Evolutionary conservation across 2,797 vertebrate genomes (phyloP), one percentile per base, ranked within the genome.

Genomic region (Sandelia bainsii): DNA sequence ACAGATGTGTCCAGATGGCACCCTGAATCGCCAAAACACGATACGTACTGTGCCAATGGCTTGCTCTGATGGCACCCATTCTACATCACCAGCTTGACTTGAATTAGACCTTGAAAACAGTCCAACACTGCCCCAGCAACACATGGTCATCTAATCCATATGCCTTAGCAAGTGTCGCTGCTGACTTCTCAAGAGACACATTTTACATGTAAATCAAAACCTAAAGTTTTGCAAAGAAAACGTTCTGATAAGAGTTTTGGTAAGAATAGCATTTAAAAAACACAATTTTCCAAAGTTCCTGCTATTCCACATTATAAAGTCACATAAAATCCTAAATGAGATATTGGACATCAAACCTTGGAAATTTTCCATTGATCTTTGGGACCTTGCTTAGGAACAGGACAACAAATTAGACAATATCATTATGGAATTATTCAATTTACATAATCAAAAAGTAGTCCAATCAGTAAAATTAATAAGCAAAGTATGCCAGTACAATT

Each of bases 1-100:
- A 72, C 80, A 79, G 77, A 63, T 73, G 72, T 50, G 49, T 80
- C 72, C 85, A 89, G 75, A 92, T 87, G 74, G 70, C 65, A 39
- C 64, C 56, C 10, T 5, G n/a, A 62, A 42, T 29, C n/a, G 3
- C 57, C 19, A 53, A 50, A 63, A 44, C 22, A 44, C 52, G 10
- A 39, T 51, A 59, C 25, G 59, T 42, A 50, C 67, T 50, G 54
- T 63, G 62, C 62, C 71, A 72, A 25, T 25, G 54, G 62, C 40
- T 50, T 56, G 40, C 37, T 62, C 68, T 66, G 44, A 61, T 56
- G 54, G 49, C 63, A 63, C 45, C 32, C 32, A 46, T 58, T 62
- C 51, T 42, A 50, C 45, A 19, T 54, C 23, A 17, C 75, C 61
- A 25, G 32, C 23, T 62, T 83, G 62, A 80, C 61, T 49, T 27